These are phyloP conservation scores for Megaptera novaeangliae DNA, from an alignment of 2,113 vertebrate genomes.

Conservation along the genomic window DNA sequence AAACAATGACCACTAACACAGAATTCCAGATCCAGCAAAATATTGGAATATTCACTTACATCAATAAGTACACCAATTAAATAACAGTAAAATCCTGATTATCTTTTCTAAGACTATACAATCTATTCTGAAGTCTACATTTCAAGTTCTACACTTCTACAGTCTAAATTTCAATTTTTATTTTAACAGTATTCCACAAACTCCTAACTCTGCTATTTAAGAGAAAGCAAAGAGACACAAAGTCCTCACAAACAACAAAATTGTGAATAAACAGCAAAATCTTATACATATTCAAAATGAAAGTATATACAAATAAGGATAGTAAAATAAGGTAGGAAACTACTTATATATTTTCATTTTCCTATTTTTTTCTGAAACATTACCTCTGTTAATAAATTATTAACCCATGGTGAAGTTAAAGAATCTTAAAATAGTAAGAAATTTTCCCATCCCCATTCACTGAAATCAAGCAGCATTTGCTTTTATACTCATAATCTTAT, in stretches of 20 bases:
- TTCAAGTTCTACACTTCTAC: background rate
- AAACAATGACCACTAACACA: background rate
- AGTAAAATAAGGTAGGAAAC: background rate
- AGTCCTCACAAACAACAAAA: background rate
- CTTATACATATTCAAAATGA: background rate
- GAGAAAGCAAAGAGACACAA: background rate
- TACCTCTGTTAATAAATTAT: background rate
- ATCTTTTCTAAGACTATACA: background rate
- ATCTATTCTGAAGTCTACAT: background rate
- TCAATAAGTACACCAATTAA: background rate
- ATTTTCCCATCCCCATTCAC: background rate
- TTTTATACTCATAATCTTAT: background rate
- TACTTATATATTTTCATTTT: background rate
- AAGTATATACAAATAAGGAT: background rate
- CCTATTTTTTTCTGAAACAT: background rate
- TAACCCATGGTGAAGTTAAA: background rate
- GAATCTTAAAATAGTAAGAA: background rate
- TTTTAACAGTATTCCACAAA: background rate
- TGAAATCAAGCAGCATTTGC: background rate
- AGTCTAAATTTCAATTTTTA: background rate
- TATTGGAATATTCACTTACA: background rate
- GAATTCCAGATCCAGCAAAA: background rate
- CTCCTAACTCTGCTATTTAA: background rate
- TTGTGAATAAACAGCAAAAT: background rate
- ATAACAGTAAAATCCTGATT: background rate